Base-by-base conservation (phyloP, 2,888 invertebrate genomes). In the Dicyrtoma fusca region DNA sequence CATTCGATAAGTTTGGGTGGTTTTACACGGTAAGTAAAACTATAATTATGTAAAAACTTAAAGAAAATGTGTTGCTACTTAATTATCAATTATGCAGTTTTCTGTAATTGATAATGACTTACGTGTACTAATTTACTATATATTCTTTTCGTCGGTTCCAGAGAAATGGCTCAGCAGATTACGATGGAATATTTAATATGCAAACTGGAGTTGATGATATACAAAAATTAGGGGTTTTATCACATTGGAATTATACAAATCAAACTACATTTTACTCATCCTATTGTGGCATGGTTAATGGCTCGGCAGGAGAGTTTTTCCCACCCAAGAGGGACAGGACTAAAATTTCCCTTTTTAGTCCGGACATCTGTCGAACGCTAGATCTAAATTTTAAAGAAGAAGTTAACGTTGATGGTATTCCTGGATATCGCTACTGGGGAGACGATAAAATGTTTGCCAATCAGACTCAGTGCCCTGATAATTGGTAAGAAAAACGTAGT, bases 1-100 rank as follows among this genome's bases (percentile, higher is more conserved):
- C 88, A 0, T 89, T 89, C 75, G 94, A 94, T 81, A 88, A 87
- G 81, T 94, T 95, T 82, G 95, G 92, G 13, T 91, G 94, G 89
- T 95, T 95, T 84, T 94, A 92, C 80, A 85, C 84, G 69, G 92
- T 92, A 83, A 87, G 88, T 49, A 34, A 14, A 17, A 53, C 17
- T n/a, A n/a, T n/a, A n/a, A n/a, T n/a, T n/a, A n/a, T n/a, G n/a
- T n/a, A n/a, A n/a, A n/a, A n/a, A n/a, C n/a, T n/a, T n/a, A n/a
- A n/a, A n/a, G n/a, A n/a, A n/a, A n/a, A n/a, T n/a, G n/a, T n/a
- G 34, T 34, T 34, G 34, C 34, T 34, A 34, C 8, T 34, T 34
- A n/a, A n/a, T n/a, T n/a, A n/a, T n/a, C n/a, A n/a, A n/a, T 34
- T 34, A 34, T 34, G 34, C 34, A 5, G 34, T 34, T 34, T 34